Conservation (phyloP, 2,888 invertebrate species). For the Heteromurus nitidus region DNA sequence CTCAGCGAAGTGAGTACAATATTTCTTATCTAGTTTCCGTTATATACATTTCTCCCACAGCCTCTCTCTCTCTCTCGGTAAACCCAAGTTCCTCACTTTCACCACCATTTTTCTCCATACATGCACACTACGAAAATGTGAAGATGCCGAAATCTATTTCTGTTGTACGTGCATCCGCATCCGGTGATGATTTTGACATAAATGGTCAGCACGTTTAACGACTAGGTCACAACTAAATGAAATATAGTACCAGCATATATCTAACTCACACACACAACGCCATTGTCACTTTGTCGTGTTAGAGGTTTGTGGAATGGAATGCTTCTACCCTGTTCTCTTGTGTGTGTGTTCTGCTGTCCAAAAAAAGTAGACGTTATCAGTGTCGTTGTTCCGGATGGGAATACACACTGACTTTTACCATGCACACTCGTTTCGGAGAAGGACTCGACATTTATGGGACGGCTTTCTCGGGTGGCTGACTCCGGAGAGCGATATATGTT, state of each 20-base stretch:
- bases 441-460: neutral
- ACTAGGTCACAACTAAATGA: conserved; percentile 14
- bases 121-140: too few relatives aligned
- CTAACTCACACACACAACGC: conserved; percentile 7
- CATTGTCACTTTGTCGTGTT: conserved; percentile 12
- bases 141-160: too few relatives aligned
- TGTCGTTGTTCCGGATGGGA: conserved; percentile 16
- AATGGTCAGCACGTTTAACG: neutral
- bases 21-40: conserved; percentile 10
- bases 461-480: neutral
- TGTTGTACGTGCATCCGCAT: conserved; percentile 1
- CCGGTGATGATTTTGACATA: conserved; percentile 13
- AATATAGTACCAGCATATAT: neutral
- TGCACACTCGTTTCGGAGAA: neutral
- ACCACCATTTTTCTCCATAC: neutral
- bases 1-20: conserved; percentile 81
- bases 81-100: conserved; percentile 17
- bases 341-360: conserved; percentile 9
- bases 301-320: too few relatives aligned
- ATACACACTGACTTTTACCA: conserved; percentile 3
- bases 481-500: too few relatives aligned
- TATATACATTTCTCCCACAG: neutral
- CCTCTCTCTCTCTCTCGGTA: neutral
- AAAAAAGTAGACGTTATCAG: conserved; percentile 16
- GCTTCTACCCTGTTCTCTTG: too few relatives aligned